Evolutionary conservation across 2,797 vertebrate species (phyloP).

Genomic region (Streptopelia turtur): DNA sequence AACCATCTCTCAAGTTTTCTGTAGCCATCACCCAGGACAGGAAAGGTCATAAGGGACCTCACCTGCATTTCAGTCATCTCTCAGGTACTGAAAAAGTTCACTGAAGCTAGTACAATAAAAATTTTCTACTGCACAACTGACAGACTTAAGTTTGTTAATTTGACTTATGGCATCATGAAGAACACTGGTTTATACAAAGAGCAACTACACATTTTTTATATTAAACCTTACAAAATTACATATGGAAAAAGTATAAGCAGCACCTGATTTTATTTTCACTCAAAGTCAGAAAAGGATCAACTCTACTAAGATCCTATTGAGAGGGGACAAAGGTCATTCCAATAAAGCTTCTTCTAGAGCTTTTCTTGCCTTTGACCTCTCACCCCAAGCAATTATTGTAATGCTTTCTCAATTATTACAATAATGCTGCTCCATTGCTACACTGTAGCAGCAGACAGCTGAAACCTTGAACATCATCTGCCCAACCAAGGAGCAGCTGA

Average conservation of each 20-base stretch:
- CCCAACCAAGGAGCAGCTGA: background rate
- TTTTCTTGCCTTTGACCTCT: background rate
- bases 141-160: background rate
- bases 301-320: background rate
- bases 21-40: background rate
- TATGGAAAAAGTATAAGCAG: background rate
- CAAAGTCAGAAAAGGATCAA: background rate
- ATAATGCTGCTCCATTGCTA: background rate
- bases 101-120: background rate
- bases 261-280: background rate
- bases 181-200: background rate
- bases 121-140: background rate
- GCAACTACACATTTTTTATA: background rate
- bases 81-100: background rate
- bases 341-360: background rate
- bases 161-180: background rate
- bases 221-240: background rate
- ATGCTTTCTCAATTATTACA: background rate
- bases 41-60: background rate
- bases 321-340: background rate
- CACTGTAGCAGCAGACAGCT: rapidly evolving
- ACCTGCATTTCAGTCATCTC: background rate
- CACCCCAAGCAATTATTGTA: background rate
- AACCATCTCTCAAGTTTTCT: background rate
- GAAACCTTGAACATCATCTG: background rate